These are phyloP conservation scores for Eurypyga helias DNA, from an alignment of 2,113 vertebrate genomes.

Conservation along the genomic window DNA sequence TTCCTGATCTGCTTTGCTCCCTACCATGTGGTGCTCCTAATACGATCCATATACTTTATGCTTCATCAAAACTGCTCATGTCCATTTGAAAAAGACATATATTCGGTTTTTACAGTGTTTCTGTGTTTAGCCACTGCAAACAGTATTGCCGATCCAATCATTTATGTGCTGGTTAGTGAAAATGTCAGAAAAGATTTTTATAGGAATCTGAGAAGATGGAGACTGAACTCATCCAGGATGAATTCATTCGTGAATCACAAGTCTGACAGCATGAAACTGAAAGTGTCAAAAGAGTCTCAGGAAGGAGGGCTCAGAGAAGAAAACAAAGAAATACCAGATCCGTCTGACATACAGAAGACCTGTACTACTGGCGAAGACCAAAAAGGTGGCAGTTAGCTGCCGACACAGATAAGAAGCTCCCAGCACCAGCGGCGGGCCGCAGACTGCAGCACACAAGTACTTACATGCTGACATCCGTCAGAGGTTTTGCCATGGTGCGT, in stretches of 20 bases:
- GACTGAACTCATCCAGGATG: not conserved
- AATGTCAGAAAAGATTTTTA: slow-evolving; percentile 78
- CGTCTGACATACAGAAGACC: not conserved
- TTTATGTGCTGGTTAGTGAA: slow-evolving; percentile 85
- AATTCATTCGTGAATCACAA: not conserved
- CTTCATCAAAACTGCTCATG: slow-evolving; percentile 41
- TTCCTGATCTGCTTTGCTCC: slow-evolving; percentile 90
- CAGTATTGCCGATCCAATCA: slow-evolving; percentile 83
- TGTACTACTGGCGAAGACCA: not conserved
- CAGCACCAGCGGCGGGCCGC: not conserved
- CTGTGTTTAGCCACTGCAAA: slow-evolving; percentile 86
- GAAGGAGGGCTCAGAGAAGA: not conserved
- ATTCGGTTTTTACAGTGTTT: slow-evolving; percentile 71
- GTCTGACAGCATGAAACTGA: not conserved
- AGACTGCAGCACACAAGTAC: not conserved
- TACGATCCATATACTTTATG: slow-evolving; percentile 72
- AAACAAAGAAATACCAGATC: not conserved
- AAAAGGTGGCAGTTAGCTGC: not conserved
- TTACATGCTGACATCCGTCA: not conserved
- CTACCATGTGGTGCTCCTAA: slow-evolving; percentile 84
- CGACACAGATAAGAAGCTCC: not conserved
- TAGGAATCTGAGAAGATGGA: slow-evolving; percentile 32
- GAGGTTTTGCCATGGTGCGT: not conserved
- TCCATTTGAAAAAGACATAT: slow-evolving; percentile 70
- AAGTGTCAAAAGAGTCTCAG: slow-evolving; percentile 23